Evolutionary conservation across 2,888 invertebrate species (phyloP), one percentile per base, ranked within the genome.

Genomic region (Eilema sororculum): DNA sequence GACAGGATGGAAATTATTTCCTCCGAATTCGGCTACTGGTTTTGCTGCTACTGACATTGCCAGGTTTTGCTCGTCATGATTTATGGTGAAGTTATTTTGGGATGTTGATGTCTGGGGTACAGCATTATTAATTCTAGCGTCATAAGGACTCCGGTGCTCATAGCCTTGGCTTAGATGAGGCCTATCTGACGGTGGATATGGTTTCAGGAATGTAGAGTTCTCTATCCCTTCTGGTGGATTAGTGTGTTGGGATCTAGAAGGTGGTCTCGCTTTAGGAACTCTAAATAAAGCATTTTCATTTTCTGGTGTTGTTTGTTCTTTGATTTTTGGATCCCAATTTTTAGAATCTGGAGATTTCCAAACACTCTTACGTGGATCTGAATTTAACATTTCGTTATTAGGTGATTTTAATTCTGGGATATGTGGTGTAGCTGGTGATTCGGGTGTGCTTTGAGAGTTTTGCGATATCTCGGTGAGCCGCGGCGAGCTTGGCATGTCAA

Each of bases 181-280:
- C 78, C 92, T 90, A 57, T 96, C 96, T 6, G 94, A 92, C 5
- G 96, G 96, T 59, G 96, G 96, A 77, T 96, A 96, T 0, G 97
- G 96, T 86, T 96, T 96, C 22, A 97, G 86, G 85, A 96, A 97
- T 10, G 96, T 96, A 10, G 95, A 94, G 75, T 94, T 93, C 78
- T 95, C 96, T 61, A 93, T 69, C 20, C 92, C 87, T 65, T 96
- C 95, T 30, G 95, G 94, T n/a, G 95, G 94, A 78, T 95, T 94
- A 13, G 91, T 90, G 41, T 96, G 91, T 70, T 95, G 95, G 1
- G 95, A 96, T 73, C 96, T 92, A 6, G 96, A 97, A 41, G 96
- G 97, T 41, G 96, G 96, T 79, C 96, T 94, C 0, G 96, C 96
- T 89, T 96, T 96, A 2, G 97, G 97, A 25, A 97, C 96, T 82